A percentile compares a stretch with the other conserved stretches of the same genome.
phyloP scores from a whole-genome alignment of 2,888 invertebrate genomes.

The Atrina japonica region DNA sequence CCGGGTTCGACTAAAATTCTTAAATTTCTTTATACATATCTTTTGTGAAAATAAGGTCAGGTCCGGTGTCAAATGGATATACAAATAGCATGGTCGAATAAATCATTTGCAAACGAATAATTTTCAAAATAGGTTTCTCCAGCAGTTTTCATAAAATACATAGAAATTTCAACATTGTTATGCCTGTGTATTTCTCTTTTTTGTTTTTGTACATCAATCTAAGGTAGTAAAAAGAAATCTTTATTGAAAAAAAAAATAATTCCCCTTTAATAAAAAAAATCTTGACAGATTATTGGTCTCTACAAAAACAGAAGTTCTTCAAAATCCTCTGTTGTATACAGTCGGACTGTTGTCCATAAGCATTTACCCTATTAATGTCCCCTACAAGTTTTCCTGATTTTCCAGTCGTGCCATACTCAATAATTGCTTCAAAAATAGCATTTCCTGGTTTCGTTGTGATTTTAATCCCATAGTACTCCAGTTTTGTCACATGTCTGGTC shows the following conservation, averaged over 20 bases:
- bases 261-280: background rate
- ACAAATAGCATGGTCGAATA: no score
- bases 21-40: no score
- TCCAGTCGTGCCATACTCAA: slow-evolving; percentile 81
- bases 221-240: no score
- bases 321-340: slow-evolving; percentile 76
- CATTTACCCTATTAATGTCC: slow-evolving; percentile 82
- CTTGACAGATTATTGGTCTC: slow-evolving; percentile 10
- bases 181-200: no score
- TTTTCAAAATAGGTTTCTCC: no score
- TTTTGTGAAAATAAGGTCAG: no score
- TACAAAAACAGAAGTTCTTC: slow-evolving; percentile 80
- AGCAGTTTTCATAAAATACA: no score
- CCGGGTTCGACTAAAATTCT: no score
- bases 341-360: slow-evolving; percentile 79
- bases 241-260: background rate
- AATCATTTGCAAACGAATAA: no score
- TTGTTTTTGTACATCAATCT: no score
- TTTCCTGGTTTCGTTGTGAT: slow-evolving; percentile 86
- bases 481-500: background rate
- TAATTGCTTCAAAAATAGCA: slow-evolving; percentile 90
- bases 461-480: slow-evolving; percentile 32
- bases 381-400: slow-evolving; percentile 84
- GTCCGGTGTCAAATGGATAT: no score
- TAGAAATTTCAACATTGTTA: no score